Evolutionary conservation across 2,888 invertebrate species (phyloP), one percentile per base, ranked within the genome.

Genomic region (Mamestra brassicae): DNA sequence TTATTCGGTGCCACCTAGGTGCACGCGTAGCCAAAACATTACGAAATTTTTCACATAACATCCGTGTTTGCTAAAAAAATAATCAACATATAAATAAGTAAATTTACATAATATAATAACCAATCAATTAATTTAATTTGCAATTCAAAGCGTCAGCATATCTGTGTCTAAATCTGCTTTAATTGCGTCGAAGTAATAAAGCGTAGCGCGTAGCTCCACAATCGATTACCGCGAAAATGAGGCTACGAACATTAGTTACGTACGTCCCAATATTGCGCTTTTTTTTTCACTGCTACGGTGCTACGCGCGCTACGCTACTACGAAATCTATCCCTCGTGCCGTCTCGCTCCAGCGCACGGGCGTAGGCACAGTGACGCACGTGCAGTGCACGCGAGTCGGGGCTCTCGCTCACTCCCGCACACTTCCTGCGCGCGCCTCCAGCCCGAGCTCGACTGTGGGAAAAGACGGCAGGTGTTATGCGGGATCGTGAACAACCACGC

Each of bases 401-500:
- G 87, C 88, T 94, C 95, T 89, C 94, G 88, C 93, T 94, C 93
- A 90, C 93, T 91, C 94, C 89, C 95, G 91, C 92, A 87, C 93
- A 91, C 95, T 94, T 95, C 95, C 94, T 95, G 95, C 94, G 94
- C 95, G 93, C 93, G 94, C 93, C 93, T 92, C 87, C 88, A 90
- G 91, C 90, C 90, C 89, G 89, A 91, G 93, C 93, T 90, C 92
- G 95, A 97, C 94, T 97, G 97, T 97, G 97, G 97, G 97, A 97
- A 97, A 96, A 96, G 93, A 95, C 95, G 97, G 97, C 97, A 97
- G 97, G 97, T 97, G 97, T 94, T 96, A 95, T 95, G 97, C 96
- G 96, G 94, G 96, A 96, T 97, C 96, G 97, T 96, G 96, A 96
- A 96, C 96, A 95, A 95, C 96, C 95, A 96, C 94, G 96, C 96